Evolutionary conservation across 2,797 vertebrate species (phyloP), one percentile per base, ranked within the genome.

Genomic region (Coendou prehensilis): DNA sequence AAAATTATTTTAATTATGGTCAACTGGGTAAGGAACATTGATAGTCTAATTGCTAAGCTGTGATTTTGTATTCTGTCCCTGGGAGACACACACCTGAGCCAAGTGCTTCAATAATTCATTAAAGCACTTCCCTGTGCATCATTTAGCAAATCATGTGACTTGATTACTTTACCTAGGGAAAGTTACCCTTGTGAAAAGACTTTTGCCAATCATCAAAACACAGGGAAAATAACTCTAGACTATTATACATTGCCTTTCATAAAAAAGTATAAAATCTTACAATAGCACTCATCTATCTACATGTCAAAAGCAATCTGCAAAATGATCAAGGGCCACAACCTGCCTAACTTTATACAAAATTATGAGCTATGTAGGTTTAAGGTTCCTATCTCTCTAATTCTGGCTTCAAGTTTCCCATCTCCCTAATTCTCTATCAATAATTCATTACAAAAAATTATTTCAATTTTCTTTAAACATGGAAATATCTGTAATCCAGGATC

Each of bases 121-220:
- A 98, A 97, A 79, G 95, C 96, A 17, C 57, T 96, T 96, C 81
- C 76, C 94, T 86, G 64, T 2, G 45, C 64, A 95, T 97, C 92
- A 95, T 89, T 98, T 98, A 97, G 59, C 97, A 98, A 98, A 98
- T 97, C 92, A 97, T 96, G 79, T 90, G 92, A 87, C 75, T 96
- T 97, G 96, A 98, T 92, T 97, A 94, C 95, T 96, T 97, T 92
- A 96, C 96, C 96, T 92, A 95, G 85, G 54, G 89, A 84, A 93
- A 97, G 93, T 78, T 78, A 79, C 89, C 95, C 93, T 96, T 96
- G 86, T 93, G 95, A 89, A 97, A 97, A 92, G 90, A 67, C 82
- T 94, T 96, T 92, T 79, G 76, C 73, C 96, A 87, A 91, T 78
- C 93, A 89, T 82, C 85, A 89, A 95, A 93, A 93, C 85, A 87